phyloP scores from a whole-genome alignment of 2,888 invertebrate genomes.

The Agonopterix alstromeriana region DNA sequence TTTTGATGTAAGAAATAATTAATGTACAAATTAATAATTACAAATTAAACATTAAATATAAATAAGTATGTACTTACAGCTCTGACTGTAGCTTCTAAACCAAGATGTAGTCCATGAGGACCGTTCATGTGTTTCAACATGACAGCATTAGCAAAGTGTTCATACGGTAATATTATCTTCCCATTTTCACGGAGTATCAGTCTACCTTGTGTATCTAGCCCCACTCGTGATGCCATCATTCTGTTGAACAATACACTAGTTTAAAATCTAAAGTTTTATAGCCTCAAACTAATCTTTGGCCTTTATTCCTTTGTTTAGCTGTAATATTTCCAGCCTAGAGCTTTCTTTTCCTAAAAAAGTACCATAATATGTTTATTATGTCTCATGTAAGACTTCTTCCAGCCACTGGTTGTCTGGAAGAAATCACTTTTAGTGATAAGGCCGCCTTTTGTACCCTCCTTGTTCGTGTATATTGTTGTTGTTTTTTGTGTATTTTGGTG shows the following conservation, averaged over 20 bases:
- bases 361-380: no score
- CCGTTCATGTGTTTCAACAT: conserved; percentile 95
- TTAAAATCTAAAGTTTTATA: not conserved
- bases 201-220: conserved; percentile 89
- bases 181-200: conserved; percentile 90
- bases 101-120: conserved; percentile 89
- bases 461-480: no score
- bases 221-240: conserved; percentile 91
- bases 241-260: conserved; percentile 48
- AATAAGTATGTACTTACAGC: conserved; percentile 77
- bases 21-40: no score
- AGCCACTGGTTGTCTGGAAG: no score
- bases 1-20: no score
- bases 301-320: no score
- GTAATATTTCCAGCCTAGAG: not conserved
- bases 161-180: conserved; percentile 91
- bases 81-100: conserved; percentile 88
- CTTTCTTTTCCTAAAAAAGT: no score
- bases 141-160: conserved; percentile 93
- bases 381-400: no score
- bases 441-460: no score
- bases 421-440: no score
- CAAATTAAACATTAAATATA: not conserved
- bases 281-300: no score
- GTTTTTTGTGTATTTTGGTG: no score